Base-by-base conservation (phyloP, 2,888 invertebrate species). In the Ischnus inquisitorius region DNA sequence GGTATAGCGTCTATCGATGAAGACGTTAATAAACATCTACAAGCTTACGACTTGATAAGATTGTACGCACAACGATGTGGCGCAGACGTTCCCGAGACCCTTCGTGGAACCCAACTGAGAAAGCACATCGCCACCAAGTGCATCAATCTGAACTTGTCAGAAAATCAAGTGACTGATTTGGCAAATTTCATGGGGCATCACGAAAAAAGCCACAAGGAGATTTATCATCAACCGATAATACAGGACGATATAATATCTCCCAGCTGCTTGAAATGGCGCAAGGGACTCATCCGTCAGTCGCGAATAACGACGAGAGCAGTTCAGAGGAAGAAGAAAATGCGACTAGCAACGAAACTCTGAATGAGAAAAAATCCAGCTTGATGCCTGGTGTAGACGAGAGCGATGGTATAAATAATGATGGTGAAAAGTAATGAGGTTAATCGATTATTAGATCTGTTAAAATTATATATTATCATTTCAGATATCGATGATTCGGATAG, bases 211-310 rank as follows among this genome's bases (percentile, higher is more conserved):
- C 85, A 86, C 5, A 82, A 75, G 5, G 57, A 83, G 2, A 84
- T 87, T 34, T 89, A 89, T 69, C 83, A 88, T 25, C 86, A 88
- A 69, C 89, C 89, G 1, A 78, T 88, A 54, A 34, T 82, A 6
- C 84, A 72, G 39, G 79, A 84, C 39, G 89, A 90, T n/a, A 89
- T 90, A 68, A 85, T 62, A 87, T 90, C 22, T 88, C 88, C 0
- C 81, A 85, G 76, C 64, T 89, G 19, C 69, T 88, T 10, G 82
- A 88, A 72, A 76, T 71, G 4, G 89, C 87, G 1, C 88, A 89
- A 76, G 86, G 84, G 1, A 19, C 57, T 1, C 65, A 72, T 19
- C 5, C n/a, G 14, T 28, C 28, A 12, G n/a, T n/a, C 12, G 41
- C 51, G 39, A 72, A 72, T 14, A 12, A n/a, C 39, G 43, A 19